Percentiles rank a stretch among this genome's conserved stretches.
These are phyloP conservation scores for Strix uralensis DNA, from an alignment of 2,113 vertebrate species.

Conservation along the genomic window DNA sequence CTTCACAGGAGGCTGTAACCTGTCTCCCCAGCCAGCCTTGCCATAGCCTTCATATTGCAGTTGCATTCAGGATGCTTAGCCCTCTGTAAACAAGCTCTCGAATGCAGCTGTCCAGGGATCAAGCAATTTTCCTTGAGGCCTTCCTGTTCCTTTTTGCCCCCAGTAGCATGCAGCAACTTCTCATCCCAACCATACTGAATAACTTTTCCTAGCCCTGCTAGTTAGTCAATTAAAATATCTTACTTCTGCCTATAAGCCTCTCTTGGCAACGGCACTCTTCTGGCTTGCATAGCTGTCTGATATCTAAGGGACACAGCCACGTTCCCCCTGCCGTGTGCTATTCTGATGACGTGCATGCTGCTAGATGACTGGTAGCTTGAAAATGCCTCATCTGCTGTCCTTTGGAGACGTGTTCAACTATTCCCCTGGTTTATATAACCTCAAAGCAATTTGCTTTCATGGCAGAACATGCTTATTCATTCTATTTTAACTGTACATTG, in stretches of 20 bases:
- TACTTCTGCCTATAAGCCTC: background rate
- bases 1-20: background rate
- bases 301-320: background rate
- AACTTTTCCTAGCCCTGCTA: background rate
- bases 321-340: background rate
- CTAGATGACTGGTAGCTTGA: background rate
- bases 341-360: background rate
- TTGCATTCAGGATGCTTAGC: background rate
- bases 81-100: background rate
- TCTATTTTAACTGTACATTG: constrained; percentile 35
- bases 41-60: background rate
- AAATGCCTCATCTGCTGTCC: background rate
- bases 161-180: background rate
- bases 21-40: background rate
- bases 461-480: constrained; percentile 7
- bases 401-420: background rate
- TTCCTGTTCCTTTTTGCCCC: background rate
- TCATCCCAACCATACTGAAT: background rate
- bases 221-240: background rate
- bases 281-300: background rate
- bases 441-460: constrained; percentile 42
- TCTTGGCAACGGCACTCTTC: background rate
- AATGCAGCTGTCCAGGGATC: background rate
- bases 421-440: constrained; percentile 44
- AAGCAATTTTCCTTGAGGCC: background rate